Percentiles rank a stretch among this genome's conserved stretches.
Evolutionary conservation across 2,888 invertebrate genomes (phyloP).

Genomic region (Drosophila quasianomalipes): DNA sequence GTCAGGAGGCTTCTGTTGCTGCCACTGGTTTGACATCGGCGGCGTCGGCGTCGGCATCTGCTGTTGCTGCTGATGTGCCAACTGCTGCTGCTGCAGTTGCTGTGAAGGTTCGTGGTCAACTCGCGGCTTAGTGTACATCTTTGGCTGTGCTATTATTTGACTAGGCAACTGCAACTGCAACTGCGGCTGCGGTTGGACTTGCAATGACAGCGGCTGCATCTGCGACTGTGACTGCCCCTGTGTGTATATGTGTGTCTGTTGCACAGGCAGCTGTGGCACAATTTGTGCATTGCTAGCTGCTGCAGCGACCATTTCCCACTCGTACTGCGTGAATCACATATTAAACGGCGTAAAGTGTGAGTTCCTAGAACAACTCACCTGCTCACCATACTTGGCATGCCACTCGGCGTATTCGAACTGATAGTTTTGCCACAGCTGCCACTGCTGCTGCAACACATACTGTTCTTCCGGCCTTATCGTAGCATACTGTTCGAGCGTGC

Average conservation of each 20-base stretch:
- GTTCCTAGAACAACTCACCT: not conserved
- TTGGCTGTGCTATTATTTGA: conserved; percentile 79
- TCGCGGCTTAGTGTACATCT: conserved; percentile 79
- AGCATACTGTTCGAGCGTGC: not conserved
- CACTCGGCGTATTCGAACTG: not conserved
- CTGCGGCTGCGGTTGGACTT: conserved; percentile 19
- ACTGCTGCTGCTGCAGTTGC: conserved; percentile 55
- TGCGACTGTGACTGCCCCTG: not conserved
- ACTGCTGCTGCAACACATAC: not conserved
- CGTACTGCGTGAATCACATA: conserved; percentile 71
- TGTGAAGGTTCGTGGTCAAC: conserved; percentile 41
- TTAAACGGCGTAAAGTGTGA: not conserved
- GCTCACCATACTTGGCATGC: not conserved
- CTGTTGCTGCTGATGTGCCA: conserved; percentile 44
- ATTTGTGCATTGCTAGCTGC: conserved; percentile 43
- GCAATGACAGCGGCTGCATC: conserved; percentile 20
- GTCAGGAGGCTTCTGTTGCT: conserved; percentile 32
- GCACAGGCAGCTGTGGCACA: conserved; percentile 1
- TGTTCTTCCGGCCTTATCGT: not conserved
- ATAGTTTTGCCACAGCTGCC: not conserved
- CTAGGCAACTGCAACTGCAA: conserved; percentile 21
- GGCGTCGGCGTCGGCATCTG: conserved; percentile 26
- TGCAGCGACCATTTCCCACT: conserved; percentile 84
- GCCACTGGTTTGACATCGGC: conserved; percentile 33
- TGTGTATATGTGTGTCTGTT: conserved; percentile 25